Evolutionary conservation across 92 coral and sea anemone genomes (phyloP), one percentile per base, ranked within the genome.

Genomic region (Zoanthus solanderi): DNA sequence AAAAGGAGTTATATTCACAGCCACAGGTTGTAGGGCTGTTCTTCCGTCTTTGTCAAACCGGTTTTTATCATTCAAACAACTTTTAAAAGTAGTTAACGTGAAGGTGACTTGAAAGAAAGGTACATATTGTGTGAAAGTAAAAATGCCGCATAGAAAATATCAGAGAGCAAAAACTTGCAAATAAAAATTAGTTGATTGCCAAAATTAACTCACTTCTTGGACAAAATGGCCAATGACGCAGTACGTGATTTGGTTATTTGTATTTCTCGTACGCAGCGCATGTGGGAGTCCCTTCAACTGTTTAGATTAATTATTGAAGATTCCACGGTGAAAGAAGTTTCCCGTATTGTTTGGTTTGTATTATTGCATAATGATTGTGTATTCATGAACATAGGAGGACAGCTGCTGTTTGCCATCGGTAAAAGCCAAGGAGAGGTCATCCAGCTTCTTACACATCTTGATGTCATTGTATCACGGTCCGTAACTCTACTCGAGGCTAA

Each of bases 301-400:
- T 63, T 63, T 63, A n/a, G 69, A 23, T 63, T 63, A 63, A 63
- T 63, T 63, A 63, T 63, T 63, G 69, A 63, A 63, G 28, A n/a
- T 63, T 63, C 69, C 69, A 63, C 69, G 17, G 69, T 63, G 69
- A 63, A n/a, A 17, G 69, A 63, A 63, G 69, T 63, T n/a, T 63
- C 30, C 28, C 28, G 69, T 17, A 63, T 63, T 63, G 69, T 63
- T 63, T 63, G 69, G 9, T 5, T 63, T 63, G 69, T 7, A n/a
- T 60, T 63, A 63, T 63, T 63, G 69, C 23, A 63, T 63, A 63
- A 16, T 63, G 69, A 63, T 63, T 63, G 69, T n/a, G 69, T 63
- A 63, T 63, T 63, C 69, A 63, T 63, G 32, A 63, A 63, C 69
- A 63, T 17, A 14, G 6, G 28, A 58, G 5, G 28, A 63, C 69